A percentile compares a stretch with the other conserved stretches of the same genome.
Conservation (phyloP, 1,140 invertebrate species). For the Lepidotrigona ventralis region DNA sequence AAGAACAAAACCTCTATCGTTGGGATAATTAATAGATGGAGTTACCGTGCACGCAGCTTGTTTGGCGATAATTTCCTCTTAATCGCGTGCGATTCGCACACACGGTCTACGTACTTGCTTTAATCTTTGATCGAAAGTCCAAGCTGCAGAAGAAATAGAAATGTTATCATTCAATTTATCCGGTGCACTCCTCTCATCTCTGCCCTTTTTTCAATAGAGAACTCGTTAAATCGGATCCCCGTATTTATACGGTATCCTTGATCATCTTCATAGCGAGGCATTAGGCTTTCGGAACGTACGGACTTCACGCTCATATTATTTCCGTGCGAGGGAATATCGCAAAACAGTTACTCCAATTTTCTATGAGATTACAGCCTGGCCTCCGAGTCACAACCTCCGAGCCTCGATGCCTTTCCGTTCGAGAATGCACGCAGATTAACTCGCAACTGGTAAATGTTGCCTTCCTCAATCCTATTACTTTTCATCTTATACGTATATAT, state of each 20-base stretch:
- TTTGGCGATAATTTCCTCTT: background rate
- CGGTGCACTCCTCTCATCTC: background rate
- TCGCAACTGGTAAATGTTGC: background rate
- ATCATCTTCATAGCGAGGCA: background rate
- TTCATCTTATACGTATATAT: background rate
- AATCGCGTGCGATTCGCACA: background rate
- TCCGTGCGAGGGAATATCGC: background rate
- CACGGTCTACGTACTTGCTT: background rate
- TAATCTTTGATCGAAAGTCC: background rate
- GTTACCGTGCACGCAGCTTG: background rate
- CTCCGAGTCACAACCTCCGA: background rate
- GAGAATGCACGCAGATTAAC: background rate
- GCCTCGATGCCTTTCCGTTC: background rate
- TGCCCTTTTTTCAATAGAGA: background rate
- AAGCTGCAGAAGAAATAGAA: background rate
- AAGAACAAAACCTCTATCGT: background rate
- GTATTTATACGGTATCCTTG: background rate
- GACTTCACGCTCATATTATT: conserved; percentile 10
- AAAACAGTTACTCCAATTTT: conserved; percentile 30
- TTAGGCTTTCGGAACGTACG: background rate
- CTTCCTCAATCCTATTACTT: conserved; percentile 20
- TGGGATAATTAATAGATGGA: background rate
- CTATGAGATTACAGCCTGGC: background rate
- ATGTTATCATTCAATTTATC: conserved; percentile 4
- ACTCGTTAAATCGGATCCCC: background rate